These are phyloP conservation scores for Osmerus mordax DNA, from an alignment of 2,113 vertebrate genomes.

Conservation along the genomic window DNA sequence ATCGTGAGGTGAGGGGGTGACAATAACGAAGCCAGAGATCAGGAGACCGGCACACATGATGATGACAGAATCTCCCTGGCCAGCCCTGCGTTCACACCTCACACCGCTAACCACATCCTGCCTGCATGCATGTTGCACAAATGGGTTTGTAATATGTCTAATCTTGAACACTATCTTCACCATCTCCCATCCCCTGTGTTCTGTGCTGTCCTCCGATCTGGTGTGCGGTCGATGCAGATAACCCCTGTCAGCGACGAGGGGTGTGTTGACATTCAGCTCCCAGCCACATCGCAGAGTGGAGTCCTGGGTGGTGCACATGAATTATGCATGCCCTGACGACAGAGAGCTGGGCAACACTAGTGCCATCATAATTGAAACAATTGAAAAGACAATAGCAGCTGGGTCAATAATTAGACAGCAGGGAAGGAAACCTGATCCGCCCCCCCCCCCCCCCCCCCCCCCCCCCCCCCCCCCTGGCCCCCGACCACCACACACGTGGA, in stretches of 20 bases:
- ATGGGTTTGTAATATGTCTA: background rate
- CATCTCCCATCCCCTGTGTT: constrained; percentile 56
- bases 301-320: constrained; percentile 71
- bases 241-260: constrained; percentile 51
- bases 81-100: no score
- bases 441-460: constrained; percentile 59
- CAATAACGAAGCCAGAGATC: constrained; percentile 67
- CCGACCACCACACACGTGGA: constrained; percentile 48
- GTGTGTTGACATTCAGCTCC: constrained; percentile 76
- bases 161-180: constrained; percentile 44
- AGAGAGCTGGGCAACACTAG: constrained; percentile 72
- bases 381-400: constrained; percentile 79
- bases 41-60: constrained; percentile 60
- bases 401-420: constrained; percentile 76
- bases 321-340: constrained; percentile 75
- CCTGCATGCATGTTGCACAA: no score
- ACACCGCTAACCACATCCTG: no score
- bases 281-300: constrained; percentile 69
- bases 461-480: constrained; percentile 62
- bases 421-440: constrained; percentile 69
- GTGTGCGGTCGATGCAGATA: constrained; percentile 68
- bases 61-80: constrained; percentile 11
- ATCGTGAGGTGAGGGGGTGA: constrained; percentile 49
- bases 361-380: constrained; percentile 80
- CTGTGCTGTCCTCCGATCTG: constrained; percentile 52